phyloP scores from a whole-genome alignment of 1,140 invertebrate species.

The Probaryconus sp. region DNA sequence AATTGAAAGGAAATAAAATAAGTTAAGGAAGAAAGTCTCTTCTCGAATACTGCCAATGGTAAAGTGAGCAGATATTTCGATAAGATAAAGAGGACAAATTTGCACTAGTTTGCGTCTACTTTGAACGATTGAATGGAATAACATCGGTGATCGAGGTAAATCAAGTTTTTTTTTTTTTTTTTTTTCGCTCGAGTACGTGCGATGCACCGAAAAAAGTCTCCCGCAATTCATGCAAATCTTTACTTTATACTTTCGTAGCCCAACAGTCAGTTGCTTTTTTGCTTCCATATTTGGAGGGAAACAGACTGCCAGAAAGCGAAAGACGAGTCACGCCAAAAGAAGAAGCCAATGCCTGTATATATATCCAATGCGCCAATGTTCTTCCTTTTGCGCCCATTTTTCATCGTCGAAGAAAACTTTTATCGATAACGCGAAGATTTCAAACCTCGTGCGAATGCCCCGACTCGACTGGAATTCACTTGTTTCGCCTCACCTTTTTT shows the following conservation, averaged over 20 bases:
- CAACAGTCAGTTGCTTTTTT: conserved; percentile 8
- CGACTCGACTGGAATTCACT: conserved; percentile 7
- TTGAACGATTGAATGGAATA: conserved; percentile 25
- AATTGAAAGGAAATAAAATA: too few species aligned
- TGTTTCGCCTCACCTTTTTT: neutral
- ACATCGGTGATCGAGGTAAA: conserved; percentile 27
- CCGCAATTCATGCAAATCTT: conserved; percentile 28
- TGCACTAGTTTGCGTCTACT: conserved; percentile 5
- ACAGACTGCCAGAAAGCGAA: conserved; percentile 6
- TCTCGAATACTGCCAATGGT: too few species aligned
- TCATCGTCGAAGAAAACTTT: conserved; percentile 10
- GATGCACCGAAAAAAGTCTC: conserved; percentile 1
- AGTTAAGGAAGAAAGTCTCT: too few species aligned
- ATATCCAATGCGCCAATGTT: neutral
- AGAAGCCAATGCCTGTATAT: conserved; percentile 2
- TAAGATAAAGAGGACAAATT: conserved; percentile 11
- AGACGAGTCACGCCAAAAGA: neutral
- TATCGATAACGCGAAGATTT: conserved; percentile 17
- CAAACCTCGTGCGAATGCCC: conserved; percentile 10
- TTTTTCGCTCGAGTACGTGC: conserved; percentile 20
- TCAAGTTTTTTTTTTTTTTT: too few species aligned
- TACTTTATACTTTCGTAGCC: conserved; percentile 17
- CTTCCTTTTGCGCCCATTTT: conserved; percentile 1
- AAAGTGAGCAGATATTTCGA: conserved; percentile 2
- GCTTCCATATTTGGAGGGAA: conserved; percentile 9